Evolutionary conservation across 1,140 invertebrate species (phyloP), one percentile per base, ranked within the genome.

Genomic region (Eufriesea mexicana): DNA sequence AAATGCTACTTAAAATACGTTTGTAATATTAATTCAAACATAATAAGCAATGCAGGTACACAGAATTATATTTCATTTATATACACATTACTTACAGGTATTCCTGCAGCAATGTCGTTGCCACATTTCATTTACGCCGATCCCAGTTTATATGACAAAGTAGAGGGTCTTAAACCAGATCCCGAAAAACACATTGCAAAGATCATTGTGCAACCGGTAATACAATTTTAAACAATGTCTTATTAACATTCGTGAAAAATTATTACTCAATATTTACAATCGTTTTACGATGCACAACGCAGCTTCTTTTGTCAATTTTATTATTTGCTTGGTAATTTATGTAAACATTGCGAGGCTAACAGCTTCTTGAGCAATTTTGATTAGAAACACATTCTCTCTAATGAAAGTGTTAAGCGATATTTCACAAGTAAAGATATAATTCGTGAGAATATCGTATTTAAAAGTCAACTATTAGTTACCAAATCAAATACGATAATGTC

Each of bases 91-190:
- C 70, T 93, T 92, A 14, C 87, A 97, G 96, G 94, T 87, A 95
- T 97, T 35, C 96, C 96, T 2, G 93, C 96, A 16, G 95, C 95
- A 0, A 92, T 97, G 51, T 98, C 97, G 1, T 96, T 96, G 88
- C 98, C 97, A 0, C 98, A 98, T 93, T 98, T 98, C 86, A 94
- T 96, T 75, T 92, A 96, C 67, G 95, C 95, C 1, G 96, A 97
- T 90, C 95, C 96, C 7, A 94, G 92, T 71, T 89, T 97, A 4
- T 86, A 95, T 49, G 94, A 97, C 10, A 93, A 94, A 0, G 94
- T 98, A 1, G 96, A 96, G 6, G 97, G 97, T 18, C 91, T 97
- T 18, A 89, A 93, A 5, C 97, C 97, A 0, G 92, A 96, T 80
- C 89, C 87, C 64, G 87, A 95, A 25, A 94, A 95, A 83, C 96